A percentile compares a stretch with the other conserved stretches of the same genome.
Evolutionary conservation across 2,888 invertebrate genomes (phyloP).

Genomic region (Heteromurus nitidus): DNA sequence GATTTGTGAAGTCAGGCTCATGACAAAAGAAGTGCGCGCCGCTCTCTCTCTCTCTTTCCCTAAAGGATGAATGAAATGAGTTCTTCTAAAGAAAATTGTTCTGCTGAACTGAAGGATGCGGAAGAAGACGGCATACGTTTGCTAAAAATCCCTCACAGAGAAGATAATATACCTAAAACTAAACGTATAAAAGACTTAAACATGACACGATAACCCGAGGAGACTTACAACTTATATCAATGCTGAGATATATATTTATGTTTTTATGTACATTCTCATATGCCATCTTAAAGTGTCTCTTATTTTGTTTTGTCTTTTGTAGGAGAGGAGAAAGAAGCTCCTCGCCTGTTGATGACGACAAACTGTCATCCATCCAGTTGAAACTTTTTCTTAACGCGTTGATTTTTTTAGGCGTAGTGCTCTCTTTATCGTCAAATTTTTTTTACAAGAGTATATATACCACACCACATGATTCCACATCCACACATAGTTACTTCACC

Average conservation of each 20-base stretch:
- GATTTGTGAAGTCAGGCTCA: background rate
- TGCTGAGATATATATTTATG: background rate
- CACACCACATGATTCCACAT: too few relatives aligned
- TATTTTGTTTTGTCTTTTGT: conserved; percentile 24
- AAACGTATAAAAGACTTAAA: background rate
- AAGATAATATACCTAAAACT: background rate
- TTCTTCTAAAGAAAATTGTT: background rate
- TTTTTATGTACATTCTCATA: background rate
- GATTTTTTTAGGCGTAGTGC: background rate
- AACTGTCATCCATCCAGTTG: conserved; percentile 21
- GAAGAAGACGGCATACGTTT: background rate
- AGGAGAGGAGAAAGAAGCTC: conserved; percentile 2
- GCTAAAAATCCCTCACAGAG: background rate
- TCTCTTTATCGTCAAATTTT: conserved; percentile 5
- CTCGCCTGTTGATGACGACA: conserved; percentile 27
- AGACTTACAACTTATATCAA: background rate
- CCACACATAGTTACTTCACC: background rate
- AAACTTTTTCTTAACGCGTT: conserved; percentile 12
- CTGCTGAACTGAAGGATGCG: background rate
- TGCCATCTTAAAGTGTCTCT: background rate
- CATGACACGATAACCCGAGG: background rate
- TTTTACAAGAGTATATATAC: too few relatives aligned
- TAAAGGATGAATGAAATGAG: background rate
- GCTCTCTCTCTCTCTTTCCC: background rate
- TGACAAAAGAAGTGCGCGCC: background rate